Evolutionary conservation across 2,888 invertebrate species (phyloP), one percentile per base, ranked within the genome.

Genomic region (Lacanobia oleracea): DNA sequence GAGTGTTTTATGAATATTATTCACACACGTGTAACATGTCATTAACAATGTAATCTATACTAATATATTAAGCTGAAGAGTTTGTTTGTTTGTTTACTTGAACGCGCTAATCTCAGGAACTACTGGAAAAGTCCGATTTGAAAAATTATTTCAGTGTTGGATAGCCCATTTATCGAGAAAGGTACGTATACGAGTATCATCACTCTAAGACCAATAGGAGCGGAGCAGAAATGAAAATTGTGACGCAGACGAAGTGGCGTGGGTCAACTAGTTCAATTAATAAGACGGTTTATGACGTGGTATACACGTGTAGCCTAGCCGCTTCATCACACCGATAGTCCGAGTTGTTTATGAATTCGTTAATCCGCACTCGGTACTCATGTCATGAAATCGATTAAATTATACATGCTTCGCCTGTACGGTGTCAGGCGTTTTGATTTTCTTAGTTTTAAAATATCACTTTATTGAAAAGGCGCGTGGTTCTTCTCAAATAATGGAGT

Each of bases 261-360:
- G n/a, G n/a, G n/a, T n/a, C n/a, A n/a, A n/a, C n/a, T n/a, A n/a
- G n/a, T 50, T 50, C 8, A 8, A 50, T 50, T 7, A 18, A n/a
- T 48, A 50, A 8, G 6, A n/a, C n/a, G n/a, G 50, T 50, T 50
- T 7, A 50, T 50, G 6, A 50, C 8, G 1, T 18, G 48, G 18
- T n/a, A 43, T 18, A 18, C 62, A 33, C 12, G 6, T 40, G 16
- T 45, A 37, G 12, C 56, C 23, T 23, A 54, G 16, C 23, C 18
- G 8, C n/a, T n/a, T 48, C 54, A 23, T 27, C 37, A 14, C 56
- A 18, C 45, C 48, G 10, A 18, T 37, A n/a, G 45, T 69, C 54
- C 16, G 16, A n/a, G 37, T 54, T 69, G 61, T 72, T 61, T 45
- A 54, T 27, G 21, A 62, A 62, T 33, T 33, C 33, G 33, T 16